Conservation (phyloP, 2,113 vertebrate species). For the Corythornis vintsioides region DNA sequence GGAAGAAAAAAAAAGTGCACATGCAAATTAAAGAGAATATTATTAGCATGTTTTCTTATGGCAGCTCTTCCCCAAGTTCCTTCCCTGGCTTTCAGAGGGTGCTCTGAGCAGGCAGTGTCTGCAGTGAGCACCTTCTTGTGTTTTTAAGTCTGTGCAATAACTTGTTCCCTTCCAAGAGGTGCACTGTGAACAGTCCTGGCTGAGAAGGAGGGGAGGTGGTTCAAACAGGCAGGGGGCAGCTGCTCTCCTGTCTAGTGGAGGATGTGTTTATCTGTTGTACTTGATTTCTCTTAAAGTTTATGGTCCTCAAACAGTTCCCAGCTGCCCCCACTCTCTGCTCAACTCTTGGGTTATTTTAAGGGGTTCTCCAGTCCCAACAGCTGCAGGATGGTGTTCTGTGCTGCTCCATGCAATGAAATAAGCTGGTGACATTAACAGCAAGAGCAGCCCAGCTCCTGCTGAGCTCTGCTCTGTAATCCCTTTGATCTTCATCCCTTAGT, state of each 20-base stretch:
- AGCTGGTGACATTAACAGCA: background rate
- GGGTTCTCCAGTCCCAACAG: background rate
- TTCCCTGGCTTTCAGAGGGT: background rate
- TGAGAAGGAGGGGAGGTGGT: background rate
- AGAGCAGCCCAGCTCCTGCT: background rate
- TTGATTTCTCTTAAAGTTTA: background rate
- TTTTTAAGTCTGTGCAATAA: background rate
- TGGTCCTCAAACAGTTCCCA: background rate
- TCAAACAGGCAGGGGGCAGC: background rate
- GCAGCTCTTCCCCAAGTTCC: background rate
- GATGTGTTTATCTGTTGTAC: background rate
- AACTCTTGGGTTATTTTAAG: background rate
- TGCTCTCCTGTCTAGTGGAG: background rate
- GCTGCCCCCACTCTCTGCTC: background rate
- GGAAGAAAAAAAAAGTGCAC: background rate
- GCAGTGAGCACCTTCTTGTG: background rate
- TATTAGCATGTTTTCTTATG: background rate
- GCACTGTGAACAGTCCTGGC: background rate
- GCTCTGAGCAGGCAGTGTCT: background rate
- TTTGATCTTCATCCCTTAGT: background rate
- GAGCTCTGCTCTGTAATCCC: background rate
- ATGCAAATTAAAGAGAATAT: conserved; percentile 52
- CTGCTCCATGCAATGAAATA: background rate
- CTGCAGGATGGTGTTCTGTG: background rate
- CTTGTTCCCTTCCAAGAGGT: background rate